phyloP scores from a whole-genome alignment of 2,797 vertebrate genomes.

The Gallinago nigripennis region DNA sequence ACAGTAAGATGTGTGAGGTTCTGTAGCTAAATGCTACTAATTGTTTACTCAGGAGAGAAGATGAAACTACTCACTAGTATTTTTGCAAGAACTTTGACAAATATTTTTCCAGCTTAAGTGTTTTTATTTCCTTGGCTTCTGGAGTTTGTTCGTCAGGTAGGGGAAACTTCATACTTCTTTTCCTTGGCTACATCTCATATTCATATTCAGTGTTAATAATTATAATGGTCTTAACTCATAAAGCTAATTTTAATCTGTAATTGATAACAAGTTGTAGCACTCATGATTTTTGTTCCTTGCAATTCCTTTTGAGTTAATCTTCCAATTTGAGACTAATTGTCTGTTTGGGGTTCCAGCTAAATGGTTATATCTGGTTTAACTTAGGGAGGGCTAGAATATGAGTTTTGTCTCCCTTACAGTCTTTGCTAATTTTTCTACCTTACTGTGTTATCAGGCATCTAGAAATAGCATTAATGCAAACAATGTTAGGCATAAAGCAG shows the following conservation, averaged over 20 bases:
- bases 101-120: neutral
- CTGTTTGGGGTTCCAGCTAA: neutral
- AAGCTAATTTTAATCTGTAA: neutral
- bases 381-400: neutral
- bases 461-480: neutral
- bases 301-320: neutral
- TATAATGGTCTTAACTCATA: neutral
- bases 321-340: neutral
- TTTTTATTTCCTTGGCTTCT: neutral
- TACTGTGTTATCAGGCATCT: neutral
- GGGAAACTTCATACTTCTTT: neutral
- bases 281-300: neutral
- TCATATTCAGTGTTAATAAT: neutral
- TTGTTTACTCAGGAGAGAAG: neutral
- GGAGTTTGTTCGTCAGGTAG: neutral
- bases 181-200: neutral
- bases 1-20: neutral
- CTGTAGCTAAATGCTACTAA: neutral
- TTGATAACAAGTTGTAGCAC: neutral
- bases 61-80: neutral
- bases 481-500: slow-evolving; percentile 2
- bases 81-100: neutral
- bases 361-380: neutral
- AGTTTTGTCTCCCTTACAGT: neutral
- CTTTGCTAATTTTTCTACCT: slow-evolving; percentile 17